phyloP scores from a whole-genome alignment of 2,888 invertebrate genomes.

The Anthophora plumipes region DNA sequence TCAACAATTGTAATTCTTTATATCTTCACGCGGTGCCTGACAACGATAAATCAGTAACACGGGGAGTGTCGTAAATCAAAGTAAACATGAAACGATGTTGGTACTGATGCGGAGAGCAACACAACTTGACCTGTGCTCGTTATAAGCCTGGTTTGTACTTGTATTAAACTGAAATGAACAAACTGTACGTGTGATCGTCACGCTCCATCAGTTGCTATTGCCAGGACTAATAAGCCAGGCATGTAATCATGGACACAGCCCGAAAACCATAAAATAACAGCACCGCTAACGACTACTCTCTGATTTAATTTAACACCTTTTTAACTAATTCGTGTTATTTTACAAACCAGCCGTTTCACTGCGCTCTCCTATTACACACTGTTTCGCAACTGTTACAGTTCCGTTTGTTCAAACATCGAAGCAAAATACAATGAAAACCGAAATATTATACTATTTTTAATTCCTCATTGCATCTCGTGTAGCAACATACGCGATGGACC shows the following conservation, averaged over 20 bases:
- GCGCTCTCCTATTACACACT: not conserved
- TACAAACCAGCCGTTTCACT: not conserved
- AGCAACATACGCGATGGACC: no score
- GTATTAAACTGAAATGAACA: slow-evolving; percentile 48
- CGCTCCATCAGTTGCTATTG: slow-evolving; percentile 46
- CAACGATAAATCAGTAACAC: slow-evolving; percentile 19
- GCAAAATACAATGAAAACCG: not conserved
- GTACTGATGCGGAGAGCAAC: slow-evolving; percentile 13
- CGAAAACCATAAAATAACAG: slow-evolving; percentile 41
- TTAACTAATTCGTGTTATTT: slow-evolving; percentile 27
- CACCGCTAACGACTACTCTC: not conserved
- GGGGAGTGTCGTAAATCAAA: slow-evolving; percentile 40
- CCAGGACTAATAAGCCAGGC: slow-evolving; percentile 47
- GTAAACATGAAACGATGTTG: not conserved
- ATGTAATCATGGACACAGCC: slow-evolving; percentile 24
- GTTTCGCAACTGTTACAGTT: not conserved
- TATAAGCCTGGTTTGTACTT: slow-evolving; percentile 35
- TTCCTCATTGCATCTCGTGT: not conserved
- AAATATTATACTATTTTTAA: not conserved
- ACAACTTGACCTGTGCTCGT: slow-evolving; percentile 12
- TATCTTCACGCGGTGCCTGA: not conserved
- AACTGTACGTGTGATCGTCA: slow-evolving; percentile 52
- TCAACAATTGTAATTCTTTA: slow-evolving; percentile 4
- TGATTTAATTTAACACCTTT: slow-evolving; percentile 34
- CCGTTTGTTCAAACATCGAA: not conserved